These are phyloP conservation scores for Scaptomyza parva DNA, from an alignment of 2,888 invertebrate species.

Conservation along the genomic window DNA sequence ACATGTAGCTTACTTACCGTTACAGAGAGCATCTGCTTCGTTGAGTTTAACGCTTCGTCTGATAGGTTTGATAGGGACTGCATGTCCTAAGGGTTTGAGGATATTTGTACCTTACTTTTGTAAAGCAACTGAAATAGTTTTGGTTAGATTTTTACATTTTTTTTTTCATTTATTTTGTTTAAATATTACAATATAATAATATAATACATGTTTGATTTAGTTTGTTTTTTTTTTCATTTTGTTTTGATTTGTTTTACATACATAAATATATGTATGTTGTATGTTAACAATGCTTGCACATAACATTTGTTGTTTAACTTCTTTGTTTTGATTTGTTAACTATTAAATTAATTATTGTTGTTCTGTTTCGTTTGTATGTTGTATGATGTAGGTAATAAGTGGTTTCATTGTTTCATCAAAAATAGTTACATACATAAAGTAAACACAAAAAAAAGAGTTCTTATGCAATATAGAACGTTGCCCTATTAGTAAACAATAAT, in stretches of 20 bases:
- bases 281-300: conserved; percentile 44
- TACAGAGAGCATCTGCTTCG: background rate
- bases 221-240: conserved; percentile 47
- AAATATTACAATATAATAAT: conserved; percentile 65
- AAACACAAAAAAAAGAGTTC: conserved; percentile 38
- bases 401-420: conserved; percentile 12
- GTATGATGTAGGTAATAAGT: conserved; percentile 33
- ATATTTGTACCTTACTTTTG: too few relatives aligned
- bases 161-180: conserved; percentile 39
- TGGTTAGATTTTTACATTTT: conserved; percentile 14
- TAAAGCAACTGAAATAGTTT: background rate
- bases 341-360: conserved; percentile 24
- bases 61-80: background rate
- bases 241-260: conserved; percentile 30
- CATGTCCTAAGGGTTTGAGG: background rate
- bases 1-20: conserved; percentile 18
- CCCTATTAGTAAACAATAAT: conserved; percentile 77
- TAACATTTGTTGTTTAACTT: conserved; percentile 35
- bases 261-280: conserved; percentile 1
- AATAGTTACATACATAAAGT: conserved; percentile 33
- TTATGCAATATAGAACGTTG: conserved; percentile 54
- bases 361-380: conserved; percentile 27
- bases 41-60: background rate
- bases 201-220: conserved; percentile 71
- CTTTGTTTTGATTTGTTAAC: conserved; percentile 2